These are phyloP conservation scores for Drosophila ogumai DNA, from an alignment of 1,140 invertebrate species.

Conservation along the genomic window DNA sequence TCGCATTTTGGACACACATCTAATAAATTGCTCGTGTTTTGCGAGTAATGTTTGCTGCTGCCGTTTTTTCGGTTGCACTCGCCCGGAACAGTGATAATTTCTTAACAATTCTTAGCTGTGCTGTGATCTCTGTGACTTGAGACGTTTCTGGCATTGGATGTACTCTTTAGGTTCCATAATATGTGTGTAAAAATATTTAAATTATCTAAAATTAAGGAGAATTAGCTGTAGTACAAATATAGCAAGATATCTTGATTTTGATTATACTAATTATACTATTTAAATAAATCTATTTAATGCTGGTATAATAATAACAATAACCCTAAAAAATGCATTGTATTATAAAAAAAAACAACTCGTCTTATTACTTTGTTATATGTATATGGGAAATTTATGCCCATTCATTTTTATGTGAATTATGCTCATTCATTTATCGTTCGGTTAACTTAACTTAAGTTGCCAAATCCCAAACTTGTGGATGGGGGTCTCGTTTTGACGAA, in stretches of 20 bases:
- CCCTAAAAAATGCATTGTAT: no score
- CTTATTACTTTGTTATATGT: neutral
- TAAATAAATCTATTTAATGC: neutral
- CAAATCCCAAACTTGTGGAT: constrained; percentile 1
- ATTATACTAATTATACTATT: neutral
- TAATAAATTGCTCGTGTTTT: constrained; percentile 34
- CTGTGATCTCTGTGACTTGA: constrained; percentile 1
- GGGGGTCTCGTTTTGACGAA: constrained; percentile 13
- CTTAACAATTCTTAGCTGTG: constrained; percentile 46
- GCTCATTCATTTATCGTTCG: constrained; percentile 12
- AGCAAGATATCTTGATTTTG: neutral
- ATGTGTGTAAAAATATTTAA: neutral
- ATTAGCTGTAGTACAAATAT: neutral
- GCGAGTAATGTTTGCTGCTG: constrained; percentile 16
- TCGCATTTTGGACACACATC: constrained; percentile 19
- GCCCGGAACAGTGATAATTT: constrained; percentile 69
- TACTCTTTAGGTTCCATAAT: neutral
- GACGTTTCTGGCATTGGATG: constrained; percentile 2
- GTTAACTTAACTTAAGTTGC: constrained; percentile 25
- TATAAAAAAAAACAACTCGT: no score
- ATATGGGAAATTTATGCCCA: no score
- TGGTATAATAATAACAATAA: no score
- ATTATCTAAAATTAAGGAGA: no score
- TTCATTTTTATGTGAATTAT: neutral
- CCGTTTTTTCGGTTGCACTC: constrained; percentile 44